Percentiles rank a stretch among this genome's conserved stretches.
These are phyloP conservation scores for Heliconius charithonia DNA, from an alignment of 2,888 invertebrate genomes.

Conservation along the genomic window DNA sequence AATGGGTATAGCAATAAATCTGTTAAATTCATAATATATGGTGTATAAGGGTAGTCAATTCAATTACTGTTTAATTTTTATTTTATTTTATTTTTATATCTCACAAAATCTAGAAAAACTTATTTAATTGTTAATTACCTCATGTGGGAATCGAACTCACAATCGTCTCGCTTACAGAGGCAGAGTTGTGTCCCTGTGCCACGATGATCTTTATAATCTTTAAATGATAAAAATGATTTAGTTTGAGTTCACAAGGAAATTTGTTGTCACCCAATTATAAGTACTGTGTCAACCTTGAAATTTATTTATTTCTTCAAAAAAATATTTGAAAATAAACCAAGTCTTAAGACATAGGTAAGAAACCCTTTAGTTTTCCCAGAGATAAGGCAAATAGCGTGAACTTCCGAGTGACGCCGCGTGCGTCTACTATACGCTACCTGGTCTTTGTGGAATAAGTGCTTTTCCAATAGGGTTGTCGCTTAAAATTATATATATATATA, in stretches of 20 bases:
- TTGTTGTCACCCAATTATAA: too few relatives aligned
- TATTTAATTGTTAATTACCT: too few relatives aligned
- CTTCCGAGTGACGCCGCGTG: slow-evolving; percentile 38
- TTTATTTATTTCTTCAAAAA: not conserved
- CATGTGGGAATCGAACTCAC: too few relatives aligned
- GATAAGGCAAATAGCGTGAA: slow-evolving; percentile 3
- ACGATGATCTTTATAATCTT: too few relatives aligned
- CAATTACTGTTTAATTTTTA: not conserved
- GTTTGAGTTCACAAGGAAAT: too few relatives aligned
- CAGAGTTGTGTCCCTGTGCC: too few relatives aligned
- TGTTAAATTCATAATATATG: not conserved
- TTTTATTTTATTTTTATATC: too few relatives aligned
- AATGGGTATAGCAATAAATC: slow-evolving; percentile 30
- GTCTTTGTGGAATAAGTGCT: slow-evolving; percentile 52
- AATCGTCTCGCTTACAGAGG: too few relatives aligned
- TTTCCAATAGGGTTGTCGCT: slow-evolving; percentile 45
- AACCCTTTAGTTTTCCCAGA: not conserved
- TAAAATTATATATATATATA: not conserved
- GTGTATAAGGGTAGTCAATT: not conserved
- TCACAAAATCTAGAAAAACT: too few relatives aligned
- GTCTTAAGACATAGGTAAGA: not conserved
- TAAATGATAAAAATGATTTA: too few relatives aligned
- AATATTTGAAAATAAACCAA: not conserved
- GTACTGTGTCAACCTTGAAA: too few relatives aligned
- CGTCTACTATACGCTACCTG: slow-evolving; percentile 50